These are phyloP conservation scores for Poeciliopsis gracilis DNA, from an alignment of 2,797 vertebrate species.

Conservation along the genomic window DNA sequence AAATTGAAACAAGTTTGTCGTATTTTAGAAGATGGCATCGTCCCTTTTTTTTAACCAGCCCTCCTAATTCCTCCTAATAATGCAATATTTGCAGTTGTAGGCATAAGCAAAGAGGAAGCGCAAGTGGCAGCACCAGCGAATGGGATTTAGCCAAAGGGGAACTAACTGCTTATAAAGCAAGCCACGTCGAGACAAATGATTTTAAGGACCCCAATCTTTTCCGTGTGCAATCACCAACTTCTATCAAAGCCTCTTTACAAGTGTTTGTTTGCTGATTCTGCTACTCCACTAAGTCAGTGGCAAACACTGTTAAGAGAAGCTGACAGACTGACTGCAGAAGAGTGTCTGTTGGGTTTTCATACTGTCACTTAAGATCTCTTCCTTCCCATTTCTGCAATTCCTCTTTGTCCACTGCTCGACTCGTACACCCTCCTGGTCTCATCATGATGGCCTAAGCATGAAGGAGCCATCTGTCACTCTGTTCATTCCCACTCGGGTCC, in stretches of 20 bases:
- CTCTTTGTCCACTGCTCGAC: constrained; percentile 56
- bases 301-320: constrained; percentile 55
- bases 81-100: neutral
- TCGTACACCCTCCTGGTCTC: constrained; percentile 55
- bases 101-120: neutral
- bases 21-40: neutral
- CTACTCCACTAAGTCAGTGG: constrained; percentile 44
- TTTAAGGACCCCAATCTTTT: constrained; percentile 4
- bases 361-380: constrained; percentile 73
- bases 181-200: neutral
- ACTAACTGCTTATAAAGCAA: neutral
- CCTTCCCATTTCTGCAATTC: constrained; percentile 55
- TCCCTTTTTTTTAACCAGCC: neutral
- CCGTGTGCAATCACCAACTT: constrained; percentile 11
- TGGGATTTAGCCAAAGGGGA: neutral
- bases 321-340: constrained; percentile 56
- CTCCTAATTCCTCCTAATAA: neutral
- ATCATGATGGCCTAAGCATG: constrained; percentile 86
- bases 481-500: constrained; percentile 79
- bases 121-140: neutral
- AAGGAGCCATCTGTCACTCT: constrained; percentile 76
- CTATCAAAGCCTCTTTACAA: constrained; percentile 26
- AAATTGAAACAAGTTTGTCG: neutral
- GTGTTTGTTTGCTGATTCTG: constrained; percentile 31
- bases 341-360: constrained; percentile 73